Percentiles rank a stretch among this genome's conserved stretches.
These are phyloP conservation scores for Tachysurus fulvidraco DNA, from an alignment of 2,113 vertebrate genomes.

Conservation along the genomic window DNA sequence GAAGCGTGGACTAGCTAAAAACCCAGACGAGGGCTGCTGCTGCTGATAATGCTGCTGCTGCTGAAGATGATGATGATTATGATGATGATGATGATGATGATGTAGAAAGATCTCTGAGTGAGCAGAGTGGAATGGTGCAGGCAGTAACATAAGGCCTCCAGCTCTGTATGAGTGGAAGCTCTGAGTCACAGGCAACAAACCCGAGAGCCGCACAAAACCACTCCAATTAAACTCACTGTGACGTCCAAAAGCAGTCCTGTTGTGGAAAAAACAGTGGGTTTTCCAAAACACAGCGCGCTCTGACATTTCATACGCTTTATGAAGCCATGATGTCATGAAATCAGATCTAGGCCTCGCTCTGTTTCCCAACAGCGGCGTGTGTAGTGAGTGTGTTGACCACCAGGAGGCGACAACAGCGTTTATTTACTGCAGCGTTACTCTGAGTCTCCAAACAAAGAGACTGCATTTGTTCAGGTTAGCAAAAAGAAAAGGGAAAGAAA, in stretches of 20 bases:
- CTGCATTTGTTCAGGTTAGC: background rate
- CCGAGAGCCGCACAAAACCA: constrained; percentile 27
- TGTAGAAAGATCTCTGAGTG: constrained; percentile 28
- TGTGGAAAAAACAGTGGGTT: constrained; percentile 25
- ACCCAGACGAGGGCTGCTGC: background rate
- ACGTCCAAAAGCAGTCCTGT: constrained; percentile 33
- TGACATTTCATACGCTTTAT: background rate
- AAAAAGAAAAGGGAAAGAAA: background rate
- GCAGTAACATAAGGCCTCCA: constrained; percentile 6
- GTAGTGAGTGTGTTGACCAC: background rate
- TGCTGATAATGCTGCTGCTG: too few species aligned
- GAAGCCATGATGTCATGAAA: constrained; percentile 4
- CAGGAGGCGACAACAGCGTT: constrained; percentile 32
- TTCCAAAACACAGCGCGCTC: constrained; percentile 27
- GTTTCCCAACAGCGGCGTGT: background rate
- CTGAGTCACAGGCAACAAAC: constrained; percentile 53
- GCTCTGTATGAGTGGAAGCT: constrained; percentile 60
- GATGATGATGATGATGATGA: background rate
- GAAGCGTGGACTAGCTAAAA: constrained; percentile 5
- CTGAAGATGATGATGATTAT: background rate
- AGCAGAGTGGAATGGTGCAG: constrained; percentile 18
- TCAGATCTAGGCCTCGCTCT: background rate
- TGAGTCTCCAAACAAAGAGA: background rate
- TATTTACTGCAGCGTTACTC: background rate
- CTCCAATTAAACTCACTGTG: constrained; percentile 30